phyloP scores from a whole-genome alignment of 2,113 vertebrate genomes.

The Anarrhichthys ocellatus region DNA sequence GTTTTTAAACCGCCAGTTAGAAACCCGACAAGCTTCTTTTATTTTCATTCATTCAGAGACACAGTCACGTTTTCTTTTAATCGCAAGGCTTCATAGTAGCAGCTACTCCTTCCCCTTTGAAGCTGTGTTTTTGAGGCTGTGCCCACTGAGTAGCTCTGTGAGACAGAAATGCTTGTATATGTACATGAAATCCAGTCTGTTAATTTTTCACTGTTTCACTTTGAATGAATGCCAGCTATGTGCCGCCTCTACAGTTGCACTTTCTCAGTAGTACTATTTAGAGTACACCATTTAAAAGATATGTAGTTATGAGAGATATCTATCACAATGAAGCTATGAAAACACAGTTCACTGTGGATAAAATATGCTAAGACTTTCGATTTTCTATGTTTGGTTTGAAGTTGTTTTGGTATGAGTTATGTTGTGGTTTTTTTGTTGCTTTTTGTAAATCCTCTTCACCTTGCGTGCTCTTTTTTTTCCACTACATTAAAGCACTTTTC shows the following conservation, averaged over 20 bases:
- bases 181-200: constrained; percentile 1
- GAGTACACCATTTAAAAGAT: constrained; percentile 66
- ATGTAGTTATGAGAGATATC: constrained; percentile 65
- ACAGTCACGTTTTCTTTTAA: background rate
- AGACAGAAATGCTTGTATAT: background rate
- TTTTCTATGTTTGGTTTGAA: constrained; percentile 15
- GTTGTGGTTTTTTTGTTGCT: constrained; percentile 19
- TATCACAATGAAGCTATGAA: constrained; percentile 80
- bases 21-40: background rate
- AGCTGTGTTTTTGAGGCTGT: background rate
- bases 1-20: background rate
- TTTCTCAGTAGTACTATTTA: constrained; percentile 73
- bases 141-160: background rate
- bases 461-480: constrained; percentile 71
- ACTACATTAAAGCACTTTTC: constrained; percentile 89
- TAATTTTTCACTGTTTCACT: constrained; percentile 36
- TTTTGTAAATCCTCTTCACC: constrained; percentile 58
- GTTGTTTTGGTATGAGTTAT: background rate
- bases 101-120: background rate
- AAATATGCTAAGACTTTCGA: constrained; percentile 65
- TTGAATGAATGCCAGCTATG: constrained; percentile 53
- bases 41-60: background rate
- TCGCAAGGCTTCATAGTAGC: background rate
- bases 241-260: constrained; percentile 47
- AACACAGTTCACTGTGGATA: constrained; percentile 44